Evolutionary conservation across 2,113 vertebrate species (phyloP).

Genomic region (Nansenia antarctica): DNA sequence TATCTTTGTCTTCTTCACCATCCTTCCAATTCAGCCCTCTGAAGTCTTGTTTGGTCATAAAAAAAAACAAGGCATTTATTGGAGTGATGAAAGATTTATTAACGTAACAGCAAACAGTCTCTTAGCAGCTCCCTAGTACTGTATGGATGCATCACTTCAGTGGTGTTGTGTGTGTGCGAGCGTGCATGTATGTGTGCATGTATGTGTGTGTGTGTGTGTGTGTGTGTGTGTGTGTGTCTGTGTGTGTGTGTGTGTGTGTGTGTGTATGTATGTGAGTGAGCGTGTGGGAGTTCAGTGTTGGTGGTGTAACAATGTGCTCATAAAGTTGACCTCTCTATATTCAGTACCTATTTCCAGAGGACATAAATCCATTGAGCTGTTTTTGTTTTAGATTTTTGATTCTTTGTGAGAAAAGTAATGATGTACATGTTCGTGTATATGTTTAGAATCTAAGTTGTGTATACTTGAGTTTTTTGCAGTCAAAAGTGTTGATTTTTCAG

Average conservation of each 20-base stretch:
- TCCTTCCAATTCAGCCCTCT: neutral
- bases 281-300: neutral
- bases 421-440: constrained; percentile 21
- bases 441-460: constrained; percentile 1
- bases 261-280: neutral
- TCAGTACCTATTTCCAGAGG: neutral
- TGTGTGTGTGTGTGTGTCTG: neutral
- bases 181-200: neutral
- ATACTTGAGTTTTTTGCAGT: neutral
- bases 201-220: neutral
- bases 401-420: neutral
- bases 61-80: neutral
- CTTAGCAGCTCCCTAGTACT: neutral
- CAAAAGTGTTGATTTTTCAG: constrained; percentile 1
- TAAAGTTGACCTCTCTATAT: neutral
- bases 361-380: neutral
- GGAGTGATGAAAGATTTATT: neutral
- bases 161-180: neutral
- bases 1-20: neutral
- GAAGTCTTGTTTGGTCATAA: neutral
- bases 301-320: constrained; percentile 42
- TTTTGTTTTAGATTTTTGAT: constrained; percentile 38
- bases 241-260: neutral
- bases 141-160: too few species aligned
- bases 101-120: neutral